Evolutionary conservation across 2,797 vertebrate species (phyloP).

Genomic region (Sciurus carolinensis): DNA sequence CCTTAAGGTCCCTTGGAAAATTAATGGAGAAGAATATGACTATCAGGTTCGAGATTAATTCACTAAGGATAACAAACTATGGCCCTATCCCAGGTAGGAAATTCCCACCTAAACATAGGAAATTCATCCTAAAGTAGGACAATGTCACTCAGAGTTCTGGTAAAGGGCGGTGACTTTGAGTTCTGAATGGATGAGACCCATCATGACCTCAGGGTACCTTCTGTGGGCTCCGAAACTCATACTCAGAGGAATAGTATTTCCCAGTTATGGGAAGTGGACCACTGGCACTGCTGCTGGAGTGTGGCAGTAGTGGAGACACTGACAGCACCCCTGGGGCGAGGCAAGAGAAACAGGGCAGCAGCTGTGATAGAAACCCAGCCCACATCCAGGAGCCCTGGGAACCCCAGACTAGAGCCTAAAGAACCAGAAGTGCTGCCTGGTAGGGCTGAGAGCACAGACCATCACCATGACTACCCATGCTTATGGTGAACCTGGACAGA

Average conservation of each 20-base stretch:
- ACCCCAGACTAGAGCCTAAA: neutral
- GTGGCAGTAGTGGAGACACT: neutral
- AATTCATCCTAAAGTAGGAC: neutral
- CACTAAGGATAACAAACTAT: neutral
- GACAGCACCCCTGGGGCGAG: neutral
- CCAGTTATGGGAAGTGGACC: neutral
- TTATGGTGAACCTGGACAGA: neutral
- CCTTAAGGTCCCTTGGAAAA: neutral
- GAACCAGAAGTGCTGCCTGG: neutral
- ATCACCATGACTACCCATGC: neutral
- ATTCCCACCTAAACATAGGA: neutral
- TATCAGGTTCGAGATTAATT: conserved; percentile 3
- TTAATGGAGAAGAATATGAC: neutral
- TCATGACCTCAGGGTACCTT: neutral
- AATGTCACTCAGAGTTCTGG: neutral
- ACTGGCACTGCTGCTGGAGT: neutral
- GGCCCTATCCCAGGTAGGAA: neutral
- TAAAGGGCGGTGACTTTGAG: neutral
- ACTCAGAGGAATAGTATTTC: neutral
- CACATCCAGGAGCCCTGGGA: neutral
- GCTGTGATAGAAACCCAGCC: neutral
- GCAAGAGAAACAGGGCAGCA: neutral
- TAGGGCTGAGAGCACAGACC: neutral
- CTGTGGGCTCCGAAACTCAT: neutral
- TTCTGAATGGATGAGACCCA: neutral